Evolutionary conservation across 2,888 invertebrate genomes (phyloP), one percentile per base, ranked within the genome.

Genomic region (Alsophila aescularia): DNA sequence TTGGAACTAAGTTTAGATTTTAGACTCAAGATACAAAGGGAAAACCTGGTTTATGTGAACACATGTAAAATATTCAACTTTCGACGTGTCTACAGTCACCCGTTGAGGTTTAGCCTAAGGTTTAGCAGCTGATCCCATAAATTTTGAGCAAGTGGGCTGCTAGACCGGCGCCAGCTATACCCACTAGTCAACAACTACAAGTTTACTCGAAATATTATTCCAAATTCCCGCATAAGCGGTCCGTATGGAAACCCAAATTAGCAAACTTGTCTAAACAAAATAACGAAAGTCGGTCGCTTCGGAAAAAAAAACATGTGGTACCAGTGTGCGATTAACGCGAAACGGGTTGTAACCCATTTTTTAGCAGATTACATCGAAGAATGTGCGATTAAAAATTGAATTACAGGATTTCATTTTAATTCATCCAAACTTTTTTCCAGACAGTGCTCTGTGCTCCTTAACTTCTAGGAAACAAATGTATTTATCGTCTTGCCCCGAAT

Each of bases 111-210:
- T 59, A 67, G 27, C 55, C n/a, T n/a, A n/a, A 64, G 59, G 66
- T 63, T 63, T 59, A 67, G 27, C 55, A 41, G 31, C 55, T 68
- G 77, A 73, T 73, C 75, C 62, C 70, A 82, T 85, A 83, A 85
- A 82, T 84, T 80, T 77, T 60, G 58, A 29, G 70, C 75, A 76
- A 81, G 81, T 75, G 73, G 77, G 85, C 81, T 83, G 85, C 85
- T 75, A 73, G 77, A 85, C 81, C 82, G 85, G 85, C 86, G 87
- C 85, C 85, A 77, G 80, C 81, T 77, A 79, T n/a, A 73, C 13
- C 74, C 74, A 72, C 77, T 39, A 13, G 39, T 24, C 13, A 35
- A 44, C 31, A 24, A 29, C 29, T n/a, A n/a, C 18, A 21, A 39
- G 35, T 45, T 41, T 44, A 21, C 16, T 31, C 21, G 14, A 35